Evolutionary conservation across 2,797 vertebrate species (phyloP), one percentile per base, ranked within the genome.

Genomic region (Crocodylus rhombifer): DNA sequence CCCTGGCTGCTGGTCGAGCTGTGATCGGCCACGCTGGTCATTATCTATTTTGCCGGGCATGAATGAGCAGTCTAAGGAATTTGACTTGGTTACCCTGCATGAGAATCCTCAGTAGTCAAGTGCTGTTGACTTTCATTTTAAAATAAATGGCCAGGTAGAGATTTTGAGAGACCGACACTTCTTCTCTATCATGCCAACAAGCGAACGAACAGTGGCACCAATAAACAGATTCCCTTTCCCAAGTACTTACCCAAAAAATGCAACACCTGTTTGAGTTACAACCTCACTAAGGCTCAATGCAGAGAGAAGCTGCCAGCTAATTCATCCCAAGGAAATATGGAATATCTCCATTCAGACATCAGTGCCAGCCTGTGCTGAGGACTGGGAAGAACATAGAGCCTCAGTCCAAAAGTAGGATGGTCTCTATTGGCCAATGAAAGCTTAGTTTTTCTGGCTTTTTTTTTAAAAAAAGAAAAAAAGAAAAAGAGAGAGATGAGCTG

Each of bases 111-210:
- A 1, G 5, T 51, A 93, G 77, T 80, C 73, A 58, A 89, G 56
- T 58, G 69, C 65, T 89, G 57, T 55, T 83, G 92, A 87, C 81
- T 60, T 84, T 92, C 91, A 80, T 89, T 95, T 93, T 78, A 74
- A 92, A 96, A 90, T 73, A 91, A 94, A 82, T 12, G 63, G 36
- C 55, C 86, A 26, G 60, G 83, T 83, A 71, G 82, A 82, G 82
- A 78, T 3, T 82, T 62, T n/a, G 4, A 73, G 75, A 84, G 25
- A 75, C 5, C 0, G 0, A 26, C 21, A 36, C 61, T 64, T 86
- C 10, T 9, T 86, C 92, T 60, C 26, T 73, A 75, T 79, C 7
- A 30, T 86, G 80, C 15, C 82, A 89, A 91, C 80, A 86, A 69
- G 10, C 2, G 33, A 62, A 85, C 88, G 23, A 88, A 83, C 6